Base-by-base conservation (phyloP, 2,797 vertebrate species). In the Pangasius mekongensis region DNA sequence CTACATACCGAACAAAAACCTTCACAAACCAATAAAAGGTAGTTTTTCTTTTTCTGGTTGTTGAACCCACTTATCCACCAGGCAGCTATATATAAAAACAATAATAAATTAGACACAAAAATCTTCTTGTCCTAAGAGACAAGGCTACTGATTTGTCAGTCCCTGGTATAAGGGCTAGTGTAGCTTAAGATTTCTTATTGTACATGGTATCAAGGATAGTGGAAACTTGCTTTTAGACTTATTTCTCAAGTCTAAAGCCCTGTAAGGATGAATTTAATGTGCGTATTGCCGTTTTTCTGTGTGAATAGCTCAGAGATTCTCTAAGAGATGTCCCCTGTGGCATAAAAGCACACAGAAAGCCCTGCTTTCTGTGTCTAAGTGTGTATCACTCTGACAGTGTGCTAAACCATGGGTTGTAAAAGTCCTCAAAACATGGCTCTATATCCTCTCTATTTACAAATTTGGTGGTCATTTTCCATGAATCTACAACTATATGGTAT, bases 301-400 rank as follows among this genome's bases (percentile, higher is more conserved):
- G 71, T 74, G 60, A 76, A 84, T 88, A 78, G 74, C 81, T 87
- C 83, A 88, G 88, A 86, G 76, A 84, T 89, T 64, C 85, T 86
- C 54, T 83, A 49, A 78, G 87, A 69, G 85, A 90, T 86, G 83
- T 85, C 74, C 66, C 77, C 83, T 86, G 60, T 88, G 83, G 86
- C 83, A 82, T 52, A 52, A 67, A 83, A 82, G 82, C 71, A 73
- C 81, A 43, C 8, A 80, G 49, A 56, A 56, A 60, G 33, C 56
- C 49, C n/a, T 78, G 62, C 52, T 85, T 88, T 58, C 84, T 43
- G 5, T 43, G 43, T 43, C 84, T 47, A n/a, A 81, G 62, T 87
- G 83, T 88, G 85, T 77, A 56, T 89, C 58, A 71, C 49, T 90
- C 73, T 89, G 83, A 69, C 85, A 89, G 22, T 62, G 89, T 87